phyloP scores from a whole-genome alignment of 2,797 vertebrate species.

The Helostoma temminkii region DNA sequence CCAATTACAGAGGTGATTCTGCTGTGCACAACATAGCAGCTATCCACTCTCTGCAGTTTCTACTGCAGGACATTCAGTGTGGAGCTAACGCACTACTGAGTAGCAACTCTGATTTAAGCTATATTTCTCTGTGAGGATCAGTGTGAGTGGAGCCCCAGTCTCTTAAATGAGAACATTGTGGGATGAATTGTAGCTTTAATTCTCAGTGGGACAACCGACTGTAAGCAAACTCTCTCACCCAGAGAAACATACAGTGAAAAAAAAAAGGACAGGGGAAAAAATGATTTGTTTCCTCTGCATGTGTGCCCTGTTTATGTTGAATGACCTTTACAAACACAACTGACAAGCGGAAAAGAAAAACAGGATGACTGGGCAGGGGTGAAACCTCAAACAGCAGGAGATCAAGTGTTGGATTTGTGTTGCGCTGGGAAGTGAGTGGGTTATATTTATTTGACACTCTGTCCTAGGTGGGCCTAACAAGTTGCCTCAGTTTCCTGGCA shows the following conservation, averaged over 20 bases:
- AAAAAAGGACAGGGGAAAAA: constrained; percentile 55
- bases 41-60: constrained; percentile 67
- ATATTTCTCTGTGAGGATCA: constrained; percentile 50
- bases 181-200: constrained; percentile 65
- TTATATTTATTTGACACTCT: constrained; percentile 79
- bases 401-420: constrained; percentile 77
- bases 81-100: constrained; percentile 27
- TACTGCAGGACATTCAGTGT: constrained; percentile 57
- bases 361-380: constrained; percentile 80
- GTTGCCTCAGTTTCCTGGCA: constrained; percentile 71
- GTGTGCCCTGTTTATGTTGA: constrained; percentile 81
- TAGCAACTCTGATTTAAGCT: constrained; percentile 62
- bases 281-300: constrained; percentile 79
- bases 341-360: constrained; percentile 83
- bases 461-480: constrained; percentile 68
- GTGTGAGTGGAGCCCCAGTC: constrained; percentile 34
- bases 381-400: constrained; percentile 79
- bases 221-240: constrained; percentile 75
- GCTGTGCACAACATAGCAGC: constrained; percentile 61
- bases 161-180: constrained; percentile 73
- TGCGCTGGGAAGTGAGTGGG: constrained; percentile 76
- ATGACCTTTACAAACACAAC: constrained; percentile 81
- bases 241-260: constrained; percentile 36
- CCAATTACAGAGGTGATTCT: constrained; percentile 81
- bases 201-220: constrained; percentile 58